phyloP scores from a whole-genome alignment of 2,797 vertebrate genomes.

The Argyrosomus regius region DNA sequence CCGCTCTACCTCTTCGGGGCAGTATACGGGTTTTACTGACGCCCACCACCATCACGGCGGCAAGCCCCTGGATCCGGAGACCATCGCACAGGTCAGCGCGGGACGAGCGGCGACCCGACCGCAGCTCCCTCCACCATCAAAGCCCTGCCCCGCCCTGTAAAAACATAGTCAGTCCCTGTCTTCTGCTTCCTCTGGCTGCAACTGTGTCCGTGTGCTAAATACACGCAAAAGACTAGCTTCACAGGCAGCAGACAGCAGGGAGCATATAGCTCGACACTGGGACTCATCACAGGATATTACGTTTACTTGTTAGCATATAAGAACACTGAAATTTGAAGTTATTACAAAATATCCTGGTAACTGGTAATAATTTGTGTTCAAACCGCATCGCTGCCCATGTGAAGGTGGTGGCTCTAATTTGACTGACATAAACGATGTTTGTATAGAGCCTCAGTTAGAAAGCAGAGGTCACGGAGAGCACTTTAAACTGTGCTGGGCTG shows the following conservation, averaged over 20 bases:
- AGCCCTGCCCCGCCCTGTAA: slow-evolving; percentile 86
- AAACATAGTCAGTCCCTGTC: slow-evolving; percentile 83
- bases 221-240: slow-evolving; percentile 64
- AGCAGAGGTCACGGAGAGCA: slow-evolving; percentile 59
- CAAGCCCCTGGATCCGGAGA: slow-evolving; percentile 96
- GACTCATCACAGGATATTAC: slow-evolving; percentile 22
- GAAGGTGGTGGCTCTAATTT: slow-evolving; percentile 9
- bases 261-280: slow-evolving; percentile 44
- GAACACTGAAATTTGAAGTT: not conserved
- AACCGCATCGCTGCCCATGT: slow-evolving; percentile 7
- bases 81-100: slow-evolving; percentile 97
- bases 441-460: slow-evolving; percentile 8
- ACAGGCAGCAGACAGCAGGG: slow-evolving; percentile 78
- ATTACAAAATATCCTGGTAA: slow-evolving; percentile 1
- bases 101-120: slow-evolving; percentile 83
- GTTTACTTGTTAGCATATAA: not conserved
- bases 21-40: slow-evolving; percentile 93
- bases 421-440: not conserved
- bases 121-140: slow-evolving; percentile 84
- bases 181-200: slow-evolving; percentile 83
- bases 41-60: slow-evolving; percentile 87
- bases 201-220: slow-evolving; percentile 74
- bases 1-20: slow-evolving; percentile 97
- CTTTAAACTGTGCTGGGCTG: slow-evolving; percentile 60
- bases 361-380: slow-evolving; percentile 17